Percentiles rank a stretch among this genome's conserved stretches.
Conservation (phyloP, 2,113 vertebrate genomes). For the Scartelaos histophorus region DNA sequence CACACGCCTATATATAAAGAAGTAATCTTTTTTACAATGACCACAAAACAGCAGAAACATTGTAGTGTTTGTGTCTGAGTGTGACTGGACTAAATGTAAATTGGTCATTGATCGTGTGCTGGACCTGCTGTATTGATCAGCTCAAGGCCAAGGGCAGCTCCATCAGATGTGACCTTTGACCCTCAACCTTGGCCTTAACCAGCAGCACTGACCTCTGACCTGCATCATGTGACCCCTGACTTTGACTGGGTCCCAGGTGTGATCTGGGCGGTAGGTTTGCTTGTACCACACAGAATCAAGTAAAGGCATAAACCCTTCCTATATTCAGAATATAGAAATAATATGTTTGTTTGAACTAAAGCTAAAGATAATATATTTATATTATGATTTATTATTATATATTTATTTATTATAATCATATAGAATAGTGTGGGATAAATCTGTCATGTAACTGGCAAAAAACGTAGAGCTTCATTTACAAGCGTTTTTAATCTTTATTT, state of each 20-base stretch:
- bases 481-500: no score
- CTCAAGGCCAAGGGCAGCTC: conserved; percentile 85
- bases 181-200: conserved; percentile 88
- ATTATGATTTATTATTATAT: no score
- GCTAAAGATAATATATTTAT: no score
- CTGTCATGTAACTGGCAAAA: no score
- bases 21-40: neutral
- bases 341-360: no score
- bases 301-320: neutral
- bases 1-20: neutral
- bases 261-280: conserved; percentile 25
- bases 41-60: neutral
- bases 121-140: conserved; percentile 84
- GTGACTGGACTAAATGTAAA: conserved; percentile 56
- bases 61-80: neutral
- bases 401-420: no score
- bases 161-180: conserved; percentile 80
- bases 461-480: no score
- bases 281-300: neutral
- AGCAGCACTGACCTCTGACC: conserved; percentile 80
- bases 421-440: no score
- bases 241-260: conserved; percentile 40
- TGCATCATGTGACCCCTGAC: conserved; percentile 50
- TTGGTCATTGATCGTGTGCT: conserved; percentile 72
- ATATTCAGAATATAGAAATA: no score